Evolutionary conservation across 2,797 vertebrate genomes (phyloP), one percentile per base, ranked within the genome.

Genomic region (Halcyon badia): DNA sequence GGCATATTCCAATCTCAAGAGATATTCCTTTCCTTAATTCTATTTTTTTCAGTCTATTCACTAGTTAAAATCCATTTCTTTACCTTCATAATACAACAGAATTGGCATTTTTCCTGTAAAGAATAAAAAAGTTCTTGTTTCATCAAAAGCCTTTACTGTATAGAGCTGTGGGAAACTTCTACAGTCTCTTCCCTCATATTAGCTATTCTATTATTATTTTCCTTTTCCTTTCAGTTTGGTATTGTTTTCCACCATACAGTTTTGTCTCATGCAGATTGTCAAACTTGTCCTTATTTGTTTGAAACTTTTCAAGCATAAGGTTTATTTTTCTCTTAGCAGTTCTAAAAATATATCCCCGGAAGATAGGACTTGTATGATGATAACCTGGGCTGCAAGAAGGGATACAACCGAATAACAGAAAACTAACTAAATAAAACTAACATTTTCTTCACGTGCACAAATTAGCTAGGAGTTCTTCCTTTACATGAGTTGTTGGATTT

Each of bases 221-320:
- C 21, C 21, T 87, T 90, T 89, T 81, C 64, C 17, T 86, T 69
- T 93, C 61, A 76, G 18, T 73, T 89, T 73, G 46, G 11, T 91
- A 60, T 84, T 91, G 41, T 87, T 96, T 94, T 94, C 70, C 5
- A 35, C n/a, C 54, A 41, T 65, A 71, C 4, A 93, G n/a, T 42
- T 57, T 92, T 94, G 26, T 91, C 31, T 90, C 86, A 61, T 60
- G 28, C 44, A 73, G 57, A 66, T 77, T 82, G 35, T 94, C 44
- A 94, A 8, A 92, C 96, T 96, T 90, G 22, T 83, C n/a, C 48
- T 57, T 85, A 64, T 94, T 94, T 97, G 30, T 72, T 44, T 61
- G 84, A 82, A 85, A 46, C 24, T 95, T 96, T 92, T 87, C 79
- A 94, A 78, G 33, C 37, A 62, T 64, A 91, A 73, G 10, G 33